A percentile compares a stretch with the other conserved stretches of the same genome.
Evolutionary conservation across 2,113 vertebrate genomes (phyloP).

Genomic region (Megalops atlanticus): DNA sequence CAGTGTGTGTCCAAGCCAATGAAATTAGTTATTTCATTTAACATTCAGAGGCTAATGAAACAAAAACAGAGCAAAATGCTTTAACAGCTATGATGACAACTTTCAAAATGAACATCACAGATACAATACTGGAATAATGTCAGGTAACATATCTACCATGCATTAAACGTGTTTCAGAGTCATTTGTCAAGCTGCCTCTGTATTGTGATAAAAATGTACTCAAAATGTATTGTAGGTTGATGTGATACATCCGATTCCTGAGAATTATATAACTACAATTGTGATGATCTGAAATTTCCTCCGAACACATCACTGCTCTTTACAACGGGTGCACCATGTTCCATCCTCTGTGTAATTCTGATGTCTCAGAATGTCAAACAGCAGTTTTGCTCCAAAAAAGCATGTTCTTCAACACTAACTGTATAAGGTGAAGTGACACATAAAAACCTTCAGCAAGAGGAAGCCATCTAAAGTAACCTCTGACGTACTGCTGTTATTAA

Average conservation of each 20-base stretch:
- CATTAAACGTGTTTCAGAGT: no score
- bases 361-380: constrained; percentile 7
- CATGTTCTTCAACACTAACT: constrained; percentile 21
- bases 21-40: no score
- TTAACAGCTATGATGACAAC: no score
- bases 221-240: no score
- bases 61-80: no score
- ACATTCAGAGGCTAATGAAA: no score
- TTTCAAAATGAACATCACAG: no score
- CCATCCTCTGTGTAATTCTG: not conserved
- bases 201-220: no score
- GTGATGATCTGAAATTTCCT: not conserved
- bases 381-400: constrained; percentile 14
- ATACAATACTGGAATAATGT: no score
- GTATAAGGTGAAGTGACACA: constrained; percentile 32
- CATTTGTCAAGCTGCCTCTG: no score
- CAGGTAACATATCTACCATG: no score
- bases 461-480: constrained; percentile 47
- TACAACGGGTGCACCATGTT: not conserved
- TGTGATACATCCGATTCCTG: not conserved
- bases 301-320: not conserved
- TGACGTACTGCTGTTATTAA: constrained; percentile 52
- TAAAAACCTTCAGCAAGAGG: constrained; percentile 34
- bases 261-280: not conserved
- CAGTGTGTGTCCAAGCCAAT: no score